Base-by-base conservation (phyloP, 2,113 vertebrate genomes). In the Amphiprion ocellaris region DNA sequence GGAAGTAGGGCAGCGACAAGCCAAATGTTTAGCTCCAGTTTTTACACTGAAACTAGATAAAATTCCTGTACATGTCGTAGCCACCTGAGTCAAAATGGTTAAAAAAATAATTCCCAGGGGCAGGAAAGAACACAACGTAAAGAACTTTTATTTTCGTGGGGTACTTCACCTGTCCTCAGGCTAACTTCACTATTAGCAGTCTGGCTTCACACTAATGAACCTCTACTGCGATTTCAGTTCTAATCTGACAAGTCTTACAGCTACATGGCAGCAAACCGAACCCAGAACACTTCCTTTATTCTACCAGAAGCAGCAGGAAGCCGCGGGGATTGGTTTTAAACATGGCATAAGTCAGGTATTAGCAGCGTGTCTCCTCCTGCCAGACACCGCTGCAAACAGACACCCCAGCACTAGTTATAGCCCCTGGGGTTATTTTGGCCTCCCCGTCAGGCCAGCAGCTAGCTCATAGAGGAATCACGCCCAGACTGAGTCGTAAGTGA, bases 371-470 rank as follows among this genome's bases (percentile, higher is more conserved):
- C 47, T 65, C 4, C 5, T 3, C 56, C 8, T 23, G 24, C 15
- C 16, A 14, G n/a, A 54, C 24, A 41, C 41, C 21, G 53, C 28
- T 2, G 2, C 53, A 39, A 15, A 23, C 54, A 8, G 2, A n/a
- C 55, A 74, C 7, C 44, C 46, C 46, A 24, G 10, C 1, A 21
- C 10, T 23, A 54, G 47, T 44, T 33, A 55, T 37, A 9, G 26
- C 50, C 5, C 58, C 50, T 47, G n/a, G 1, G 19, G 21, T 50
- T 30, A 28, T 53, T 53, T 55, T n/a, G 54, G 26, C 37, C 10
- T 11, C n/a, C 58, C 24, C 62, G 30, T 7, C 17, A 76, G 83
- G 79, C 81, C 81, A 77, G 54, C 8, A 55, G 75, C 71, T 72
- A 63, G 39, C 53, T 64, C 16, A 26, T 0, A 3, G 19, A 47